A percentile compares a stretch with the other conserved stretches of the same genome.
These are phyloP conservation scores for Bradysia coprophila DNA, from an alignment of 1,140 invertebrate genomes.

Conservation along the genomic window DNA sequence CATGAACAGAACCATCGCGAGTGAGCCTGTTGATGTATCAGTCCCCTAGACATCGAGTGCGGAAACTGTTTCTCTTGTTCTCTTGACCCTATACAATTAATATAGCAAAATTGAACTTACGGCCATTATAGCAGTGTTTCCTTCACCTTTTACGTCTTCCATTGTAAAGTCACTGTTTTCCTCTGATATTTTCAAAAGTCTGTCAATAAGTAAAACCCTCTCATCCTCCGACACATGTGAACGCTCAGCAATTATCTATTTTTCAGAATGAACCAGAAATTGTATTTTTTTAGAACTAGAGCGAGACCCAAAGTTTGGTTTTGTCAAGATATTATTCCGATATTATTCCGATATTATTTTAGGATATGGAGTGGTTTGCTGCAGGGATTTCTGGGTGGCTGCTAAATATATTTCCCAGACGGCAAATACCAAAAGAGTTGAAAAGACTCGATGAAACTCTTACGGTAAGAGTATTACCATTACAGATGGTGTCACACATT, in stretches of 20 bases:
- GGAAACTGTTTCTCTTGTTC: not conserved
- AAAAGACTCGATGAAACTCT: no score
- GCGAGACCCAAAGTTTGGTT: not conserved
- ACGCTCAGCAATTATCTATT: no score
- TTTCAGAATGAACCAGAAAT: no score
- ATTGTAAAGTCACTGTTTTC: not conserved
- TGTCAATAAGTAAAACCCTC: not conserved
- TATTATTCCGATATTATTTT: not conserved
- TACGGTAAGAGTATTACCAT: no score
- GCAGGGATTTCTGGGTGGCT: not conserved
- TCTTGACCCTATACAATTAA: not conserved
- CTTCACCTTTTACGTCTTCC: not conserved
- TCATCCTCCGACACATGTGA: not conserved
- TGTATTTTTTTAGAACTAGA: not conserved
- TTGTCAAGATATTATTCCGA: not conserved
- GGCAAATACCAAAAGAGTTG: no score
- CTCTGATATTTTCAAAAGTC: not conserved
- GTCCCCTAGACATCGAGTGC: not conserved
- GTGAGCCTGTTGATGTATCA: not conserved
- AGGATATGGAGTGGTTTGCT: not conserved
- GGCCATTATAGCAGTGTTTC: not conserved
- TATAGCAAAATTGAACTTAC: not conserved
- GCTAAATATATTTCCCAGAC: no score
- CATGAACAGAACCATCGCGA: not conserved
- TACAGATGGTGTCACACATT: no score